These are phyloP conservation scores for Heliothis virescens DNA, from an alignment of 1,140 invertebrate genomes.

Conservation along the genomic window DNA sequence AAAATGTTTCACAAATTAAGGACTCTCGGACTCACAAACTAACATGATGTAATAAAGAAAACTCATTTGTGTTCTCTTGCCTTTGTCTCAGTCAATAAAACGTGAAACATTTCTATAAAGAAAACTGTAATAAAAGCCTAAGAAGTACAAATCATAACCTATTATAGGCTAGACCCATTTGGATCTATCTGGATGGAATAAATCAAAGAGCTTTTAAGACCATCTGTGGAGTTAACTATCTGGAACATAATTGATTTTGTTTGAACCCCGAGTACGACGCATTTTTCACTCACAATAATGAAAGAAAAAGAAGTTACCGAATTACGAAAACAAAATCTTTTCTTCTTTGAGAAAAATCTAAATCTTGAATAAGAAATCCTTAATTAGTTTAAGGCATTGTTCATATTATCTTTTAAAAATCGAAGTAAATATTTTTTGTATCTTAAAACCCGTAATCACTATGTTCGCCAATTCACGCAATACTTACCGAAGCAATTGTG, in stretches of 20 bases:
- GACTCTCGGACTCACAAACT: too few relatives aligned
- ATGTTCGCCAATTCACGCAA: too few relatives aligned
- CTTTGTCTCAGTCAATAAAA: not conserved
- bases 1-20: too few relatives aligned
- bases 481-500: too few relatives aligned
- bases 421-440: too few relatives aligned
- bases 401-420: too few relatives aligned
- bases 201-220: slow-evolving; percentile 5
- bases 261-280: slow-evolving; percentile 16
- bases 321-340: not conserved
- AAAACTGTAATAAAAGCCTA: too few relatives aligned
- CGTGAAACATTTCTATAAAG: too few relatives aligned
- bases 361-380: not conserved
- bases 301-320: not conserved
- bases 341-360: not conserved
- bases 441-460: too few relatives aligned
- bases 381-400: too few relatives aligned
- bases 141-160: slow-evolving; percentile 13
- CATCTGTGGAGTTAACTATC: slow-evolving; percentile 27
- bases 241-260: slow-evolving; percentile 30
- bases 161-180: slow-evolving; percentile 25
- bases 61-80: not conserved
- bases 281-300: slow-evolving; percentile 7
- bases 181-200: slow-evolving; percentile 21
- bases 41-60: not conserved